A percentile compares a stretch with the other conserved stretches of the same genome.
Evolutionary conservation across 2,797 vertebrate species (phyloP).

Genomic region (Sebastes elongatus): DNA sequence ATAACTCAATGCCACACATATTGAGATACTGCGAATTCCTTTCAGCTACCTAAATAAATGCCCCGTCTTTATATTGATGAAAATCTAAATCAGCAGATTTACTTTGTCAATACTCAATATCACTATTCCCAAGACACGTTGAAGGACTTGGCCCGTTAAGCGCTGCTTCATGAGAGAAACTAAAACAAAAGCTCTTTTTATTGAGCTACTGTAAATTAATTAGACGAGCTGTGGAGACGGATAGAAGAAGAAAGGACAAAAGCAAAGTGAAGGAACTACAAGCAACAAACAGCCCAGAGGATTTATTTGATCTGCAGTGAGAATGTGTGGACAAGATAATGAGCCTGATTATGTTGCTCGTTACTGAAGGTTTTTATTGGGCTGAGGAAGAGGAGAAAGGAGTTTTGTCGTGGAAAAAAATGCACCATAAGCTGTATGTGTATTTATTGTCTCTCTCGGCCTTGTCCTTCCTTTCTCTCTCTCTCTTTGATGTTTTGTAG

Average conservation of each 20-base stretch:
- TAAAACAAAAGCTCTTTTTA: not conserved
- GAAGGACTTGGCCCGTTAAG: not conserved
- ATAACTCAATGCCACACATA: not conserved
- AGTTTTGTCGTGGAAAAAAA: not conserved
- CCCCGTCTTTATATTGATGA: not conserved
- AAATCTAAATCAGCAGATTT: not conserved
- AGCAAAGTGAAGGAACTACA: not conserved
- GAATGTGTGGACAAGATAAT: not conserved
- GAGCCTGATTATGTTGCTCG: not conserved
- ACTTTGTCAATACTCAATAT: not conserved
- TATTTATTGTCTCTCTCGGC: not conserved
- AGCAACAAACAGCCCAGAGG: not conserved
- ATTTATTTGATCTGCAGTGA: conserved; percentile 6
- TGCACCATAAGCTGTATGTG: not conserved
- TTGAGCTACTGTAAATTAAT: not conserved
- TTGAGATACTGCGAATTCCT: not conserved
- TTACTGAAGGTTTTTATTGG: not conserved
- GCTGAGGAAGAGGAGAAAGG: not conserved
- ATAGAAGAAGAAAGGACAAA: not conserved
- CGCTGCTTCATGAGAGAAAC: not conserved
- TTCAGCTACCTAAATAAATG: not conserved
- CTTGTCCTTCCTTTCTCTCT: not conserved
- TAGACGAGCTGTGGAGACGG: not conserved
- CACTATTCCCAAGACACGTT: not conserved
- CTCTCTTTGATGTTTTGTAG: conserved; percentile 6